Evolutionary conservation across 2,113 vertebrate genomes (phyloP).

Genomic region (Petrocephalus zakoni): DNA sequence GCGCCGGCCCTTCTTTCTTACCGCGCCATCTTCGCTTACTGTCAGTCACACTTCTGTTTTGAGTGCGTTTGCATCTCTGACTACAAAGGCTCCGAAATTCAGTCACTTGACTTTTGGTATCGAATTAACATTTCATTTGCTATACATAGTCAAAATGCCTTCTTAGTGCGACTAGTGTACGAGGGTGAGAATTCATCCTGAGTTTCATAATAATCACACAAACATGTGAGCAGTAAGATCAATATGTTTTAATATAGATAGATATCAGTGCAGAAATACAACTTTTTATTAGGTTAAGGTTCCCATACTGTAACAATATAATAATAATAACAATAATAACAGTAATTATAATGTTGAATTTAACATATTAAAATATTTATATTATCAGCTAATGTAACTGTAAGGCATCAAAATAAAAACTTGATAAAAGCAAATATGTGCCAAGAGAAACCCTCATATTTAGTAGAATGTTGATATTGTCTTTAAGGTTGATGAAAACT

Average conservation of each 20-base stretch:
- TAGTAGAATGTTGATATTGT: slow-evolving; percentile 67
- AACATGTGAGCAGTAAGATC: slow-evolving; percentile 65
- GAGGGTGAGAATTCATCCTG: slow-evolving; percentile 29
- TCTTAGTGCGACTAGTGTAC: slow-evolving; percentile 37
- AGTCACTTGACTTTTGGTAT: background rate
- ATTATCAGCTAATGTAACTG: slow-evolving; percentile 72
- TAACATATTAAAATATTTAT: slow-evolving; percentile 73
- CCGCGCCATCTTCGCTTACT: background rate
- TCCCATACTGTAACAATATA: slow-evolving; percentile 76
- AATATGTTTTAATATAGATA: slow-evolving; percentile 88
- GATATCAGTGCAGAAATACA: slow-evolving; percentile 98
- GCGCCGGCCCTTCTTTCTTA: background rate
- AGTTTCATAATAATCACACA: slow-evolving; percentile 44
- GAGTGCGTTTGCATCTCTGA: background rate
- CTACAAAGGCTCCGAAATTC: background rate
- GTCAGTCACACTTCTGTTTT: background rate
- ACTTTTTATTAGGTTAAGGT: slow-evolving; percentile 83
- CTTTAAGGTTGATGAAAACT: slow-evolving; percentile 62
- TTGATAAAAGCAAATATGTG: slow-evolving; percentile 41
- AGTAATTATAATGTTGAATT: slow-evolving; percentile 64
- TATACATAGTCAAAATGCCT: slow-evolving; percentile 52
- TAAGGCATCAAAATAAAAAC: slow-evolving; percentile 55
- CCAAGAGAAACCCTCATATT: slow-evolving; percentile 56
- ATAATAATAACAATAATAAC: slow-evolving; percentile 43
- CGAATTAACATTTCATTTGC: slow-evolving; percentile 38